Evolutionary conservation across 1,140 invertebrate genomes (phyloP).

Genomic region (Ips typographus): DNA sequence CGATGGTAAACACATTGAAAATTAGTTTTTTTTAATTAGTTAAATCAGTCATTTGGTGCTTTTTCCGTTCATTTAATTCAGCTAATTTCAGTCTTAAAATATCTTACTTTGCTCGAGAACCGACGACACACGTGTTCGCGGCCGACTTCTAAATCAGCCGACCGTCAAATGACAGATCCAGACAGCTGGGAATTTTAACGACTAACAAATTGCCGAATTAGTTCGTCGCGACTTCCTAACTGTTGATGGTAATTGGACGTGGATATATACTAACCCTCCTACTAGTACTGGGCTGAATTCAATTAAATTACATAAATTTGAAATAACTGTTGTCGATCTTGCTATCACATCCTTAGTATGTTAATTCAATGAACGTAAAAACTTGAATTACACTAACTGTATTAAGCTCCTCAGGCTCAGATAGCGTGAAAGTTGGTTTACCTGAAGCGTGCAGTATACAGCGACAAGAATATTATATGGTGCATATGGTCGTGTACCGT

Average conservation of each 20-base stretch:
- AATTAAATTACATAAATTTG: not conserved
- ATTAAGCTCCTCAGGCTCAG: not conserved
- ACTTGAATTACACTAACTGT: not conserved
- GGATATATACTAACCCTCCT: conserved; percentile 48
- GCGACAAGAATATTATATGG: too few relatives aligned
- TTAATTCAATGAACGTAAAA: not conserved
- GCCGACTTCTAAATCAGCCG: conserved; percentile 51
- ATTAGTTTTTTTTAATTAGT: conserved; percentile 8
- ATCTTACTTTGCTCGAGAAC: conserved; percentile 46
- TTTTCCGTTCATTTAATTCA: conserved; percentile 18
- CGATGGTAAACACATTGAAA: not conserved
- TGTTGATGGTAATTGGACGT: conserved; percentile 53
- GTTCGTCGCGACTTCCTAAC: conserved; percentile 46
- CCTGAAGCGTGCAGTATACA: not conserved
- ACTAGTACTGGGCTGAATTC: not conserved
- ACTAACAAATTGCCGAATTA: conserved; percentile 55
- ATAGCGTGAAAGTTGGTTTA: not conserved
- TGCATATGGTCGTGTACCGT: too few relatives aligned
- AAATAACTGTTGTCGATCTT: not conserved
- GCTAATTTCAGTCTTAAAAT: conserved; percentile 38
- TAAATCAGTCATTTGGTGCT: not conserved
- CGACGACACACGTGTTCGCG: conserved; percentile 52
- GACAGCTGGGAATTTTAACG: conserved; percentile 55
- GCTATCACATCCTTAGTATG: not conserved
- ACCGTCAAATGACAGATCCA: conserved; percentile 53